Base-by-base conservation (phyloP, 2,888 invertebrate species). In the Alloscopus bannaensis region DNA sequence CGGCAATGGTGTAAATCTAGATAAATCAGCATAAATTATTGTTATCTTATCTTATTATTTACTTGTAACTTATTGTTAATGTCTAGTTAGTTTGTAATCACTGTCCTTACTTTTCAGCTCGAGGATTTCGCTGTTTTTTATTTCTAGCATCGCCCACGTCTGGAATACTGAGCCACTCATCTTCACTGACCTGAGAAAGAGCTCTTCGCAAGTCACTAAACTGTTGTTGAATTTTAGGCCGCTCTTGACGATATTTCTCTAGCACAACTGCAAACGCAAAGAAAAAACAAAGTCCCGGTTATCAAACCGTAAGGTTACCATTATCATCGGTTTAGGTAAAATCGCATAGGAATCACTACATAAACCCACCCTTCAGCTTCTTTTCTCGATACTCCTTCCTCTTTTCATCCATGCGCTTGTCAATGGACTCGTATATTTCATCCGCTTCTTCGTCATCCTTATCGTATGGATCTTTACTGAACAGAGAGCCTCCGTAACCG, bases 361-460 rank as follows among this genome's bases (percentile, higher is more conserved):
- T n/a, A 6, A 18, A 6, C 52, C 59, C 77, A 86, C 87, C 87
- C 83, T 95, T 92, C 13, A 96, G 90, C 11, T 96, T 90, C 87
- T 95, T 94, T 86, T 96, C 96, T 86, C 97, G 91, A 87, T 99
- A 96, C 87, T 99, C 99, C 88, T 97, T 98, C 22, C 99, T 91
- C 87, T 98, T 97, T 87, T 99, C 99, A 89, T 99, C 99, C 97
- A 99, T 99, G 83, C 99, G 91, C 88, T 97, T 96, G 87, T 99
- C 99, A 86, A 99, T 97, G 1, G 96, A 96, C 88, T 98, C 97
- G 89, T 99, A 99, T 86, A 99, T 98, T 11, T 95, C 95, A 90
- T 99, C 99, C 0, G 99, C 99, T 90, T 99, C 99, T 86, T 99
- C 99, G 88, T 99, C 99, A 88, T 99, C 99, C 91, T 99, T 99